Evolutionary conservation across 2,888 invertebrate species (phyloP).

Genomic region (Cerastoderma edule): DNA sequence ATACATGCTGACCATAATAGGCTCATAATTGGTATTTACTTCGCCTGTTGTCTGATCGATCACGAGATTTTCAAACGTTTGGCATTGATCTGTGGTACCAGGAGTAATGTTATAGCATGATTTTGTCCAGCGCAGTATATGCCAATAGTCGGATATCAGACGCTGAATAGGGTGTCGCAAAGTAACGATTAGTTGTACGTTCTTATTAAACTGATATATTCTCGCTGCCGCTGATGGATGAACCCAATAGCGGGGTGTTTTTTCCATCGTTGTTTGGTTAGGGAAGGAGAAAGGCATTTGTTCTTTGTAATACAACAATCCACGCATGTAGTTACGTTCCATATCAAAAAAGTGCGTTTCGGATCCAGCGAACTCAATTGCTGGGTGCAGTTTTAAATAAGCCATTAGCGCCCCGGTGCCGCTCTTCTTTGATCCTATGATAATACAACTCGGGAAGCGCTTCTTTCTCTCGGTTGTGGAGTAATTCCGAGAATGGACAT

Average conservation of each 20-base stretch:
- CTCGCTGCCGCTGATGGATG: not conserved
- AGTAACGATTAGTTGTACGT: not conserved
- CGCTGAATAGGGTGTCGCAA: not conserved
- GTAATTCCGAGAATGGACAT: too few species aligned
- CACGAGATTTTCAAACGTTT: not conserved
- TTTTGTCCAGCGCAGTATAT: not conserved
- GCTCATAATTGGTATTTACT: not conserved
- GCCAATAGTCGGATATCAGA: conserved; percentile 1
- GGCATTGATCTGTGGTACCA: too few species aligned
- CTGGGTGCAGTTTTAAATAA: not conserved
- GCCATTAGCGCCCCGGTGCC: not conserved
- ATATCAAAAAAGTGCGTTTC: not conserved
- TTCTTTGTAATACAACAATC: not conserved
- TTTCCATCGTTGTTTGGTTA: not conserved
- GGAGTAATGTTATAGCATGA: too few species aligned
- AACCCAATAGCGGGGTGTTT: not conserved
- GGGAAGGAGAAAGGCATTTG: not conserved
- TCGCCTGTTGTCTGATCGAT: not conserved
- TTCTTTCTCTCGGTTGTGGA: too few species aligned
- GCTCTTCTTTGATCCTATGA: not conserved
- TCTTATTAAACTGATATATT: not conserved
- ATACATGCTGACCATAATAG: not conserved
- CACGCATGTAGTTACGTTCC: not conserved
- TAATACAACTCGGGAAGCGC: too few species aligned
- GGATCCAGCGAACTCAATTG: not conserved